Percentiles rank a stretch among this genome's conserved stretches.
phyloP scores from a whole-genome alignment of 2,888 invertebrate genomes.

The Phasia obesa region DNA sequence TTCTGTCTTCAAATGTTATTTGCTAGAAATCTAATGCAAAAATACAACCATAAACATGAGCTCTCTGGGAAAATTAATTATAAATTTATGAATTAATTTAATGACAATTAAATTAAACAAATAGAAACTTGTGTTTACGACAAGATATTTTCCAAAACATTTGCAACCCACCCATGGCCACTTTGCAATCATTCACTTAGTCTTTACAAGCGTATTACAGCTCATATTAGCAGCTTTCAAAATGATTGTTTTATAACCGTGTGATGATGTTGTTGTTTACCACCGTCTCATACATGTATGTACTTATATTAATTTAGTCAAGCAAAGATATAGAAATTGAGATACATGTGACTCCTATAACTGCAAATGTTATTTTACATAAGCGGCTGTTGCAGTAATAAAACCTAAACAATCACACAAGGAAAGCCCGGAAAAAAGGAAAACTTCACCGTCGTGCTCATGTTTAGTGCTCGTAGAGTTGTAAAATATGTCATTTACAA shows the following conservation, averaged over 20 bases:
- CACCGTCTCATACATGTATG: background rate
- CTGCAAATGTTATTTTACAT: constrained; percentile 48
- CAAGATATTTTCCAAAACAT: constrained; percentile 19
- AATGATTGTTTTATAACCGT: constrained; percentile 67
- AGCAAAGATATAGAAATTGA: constrained; percentile 11
- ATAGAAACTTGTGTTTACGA: constrained; percentile 52
- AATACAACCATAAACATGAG: constrained; percentile 2
- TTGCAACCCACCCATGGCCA: constrained; percentile 26
- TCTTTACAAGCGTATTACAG: constrained; percentile 35
- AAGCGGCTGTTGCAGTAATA: constrained; percentile 67
- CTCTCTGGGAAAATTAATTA: constrained; percentile 69
- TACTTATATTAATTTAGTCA: constrained; percentile 52
- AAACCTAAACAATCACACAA: constrained; percentile 42
- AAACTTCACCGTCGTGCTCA: constrained; percentile 52
- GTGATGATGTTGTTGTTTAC: constrained; percentile 1
- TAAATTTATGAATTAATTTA: constrained; percentile 73
- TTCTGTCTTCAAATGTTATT: constrained; percentile 23
- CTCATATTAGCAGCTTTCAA: constrained; percentile 65
- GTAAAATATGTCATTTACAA: constrained; percentile 69
- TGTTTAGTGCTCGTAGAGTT: constrained; percentile 39
- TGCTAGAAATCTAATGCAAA: background rate
- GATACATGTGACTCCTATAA: constrained; percentile 37
- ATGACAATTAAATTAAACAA: constrained; percentile 68
- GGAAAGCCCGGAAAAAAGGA: background rate
- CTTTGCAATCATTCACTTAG: constrained; percentile 1